phyloP scores from a whole-genome alignment of 2,797 vertebrate species.

The Onychomys torridus region DNA sequence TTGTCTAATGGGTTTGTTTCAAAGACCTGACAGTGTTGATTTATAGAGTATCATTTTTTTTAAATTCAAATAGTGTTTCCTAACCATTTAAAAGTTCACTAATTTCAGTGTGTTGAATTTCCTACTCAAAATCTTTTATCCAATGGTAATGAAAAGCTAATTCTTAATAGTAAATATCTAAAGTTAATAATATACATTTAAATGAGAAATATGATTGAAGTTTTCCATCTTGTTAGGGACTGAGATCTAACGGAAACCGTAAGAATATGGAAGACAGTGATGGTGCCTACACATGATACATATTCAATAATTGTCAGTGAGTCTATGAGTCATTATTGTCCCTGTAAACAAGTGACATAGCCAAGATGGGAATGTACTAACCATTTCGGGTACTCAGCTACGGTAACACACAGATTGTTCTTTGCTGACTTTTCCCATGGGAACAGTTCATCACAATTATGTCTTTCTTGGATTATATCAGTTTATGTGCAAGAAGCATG shows the following conservation, averaged over 20 bases:
- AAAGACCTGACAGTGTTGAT: not conserved
- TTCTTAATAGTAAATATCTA: not conserved
- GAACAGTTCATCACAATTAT: not conserved
- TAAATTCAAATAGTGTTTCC: not conserved
- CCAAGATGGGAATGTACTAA: not conserved
- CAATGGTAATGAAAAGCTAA: not conserved
- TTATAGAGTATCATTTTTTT: constrained; percentile 7
- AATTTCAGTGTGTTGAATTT: constrained; percentile 23
- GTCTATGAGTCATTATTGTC: not conserved
- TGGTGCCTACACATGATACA: not conserved
- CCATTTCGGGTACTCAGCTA: not conserved
- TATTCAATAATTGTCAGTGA: not conserved
- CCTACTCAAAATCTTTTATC: not conserved
- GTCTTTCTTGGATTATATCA: not conserved
- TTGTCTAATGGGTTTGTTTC: constrained; percentile 1
- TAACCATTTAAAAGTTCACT: constrained; percentile 22
- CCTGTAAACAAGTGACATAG: not conserved
- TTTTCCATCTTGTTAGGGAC: not conserved
- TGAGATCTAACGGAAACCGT: not conserved
- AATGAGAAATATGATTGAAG: constrained; percentile 6
- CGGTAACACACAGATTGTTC: not conserved
- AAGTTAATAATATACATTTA: constrained; percentile 8
- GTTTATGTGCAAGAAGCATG: not conserved
- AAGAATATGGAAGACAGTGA: not conserved
- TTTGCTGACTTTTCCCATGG: not conserved